Evolutionary conservation across 2,113 vertebrate species (phyloP), one percentile per base, ranked within the genome.

Genomic region (Hucho hucho): DNA sequence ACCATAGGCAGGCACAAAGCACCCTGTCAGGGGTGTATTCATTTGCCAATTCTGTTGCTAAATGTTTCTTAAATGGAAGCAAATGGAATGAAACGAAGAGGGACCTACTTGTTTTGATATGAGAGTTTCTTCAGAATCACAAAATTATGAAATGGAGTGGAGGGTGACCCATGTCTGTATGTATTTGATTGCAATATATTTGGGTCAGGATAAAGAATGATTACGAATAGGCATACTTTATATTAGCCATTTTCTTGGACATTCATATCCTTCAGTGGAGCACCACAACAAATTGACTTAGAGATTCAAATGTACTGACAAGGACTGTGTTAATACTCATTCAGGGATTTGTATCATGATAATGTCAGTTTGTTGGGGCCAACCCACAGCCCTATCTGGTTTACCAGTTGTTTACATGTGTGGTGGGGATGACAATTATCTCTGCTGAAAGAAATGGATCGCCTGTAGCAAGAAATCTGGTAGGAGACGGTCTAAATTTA

Each of bases 401-500:
- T 18, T 9, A 6, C 14, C 2, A 6, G 24, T 61, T 28, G 49
- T 43, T 43, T 43, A 43, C 37, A 43, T 43, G 37, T 53, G 49
- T 14, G 14, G 14, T 18, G 46, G 75, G 53, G 24, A 26, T 47
- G 37, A 43, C 37, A 3, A 43, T 37, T 49, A 71, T 76, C 58
- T 25, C 25, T 29, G 22, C 69, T 71, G 75, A 63, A 58, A 75
- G 37, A 43, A 69, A 59, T 18, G 6, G 18, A 59, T 69, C 20
- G 67, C 75, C 46, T 24, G 43, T 22, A 69, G 59, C 59, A 58
- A 56, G 37, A 49, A 49, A 64, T 46, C 13, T 76, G 22, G 49
- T n/a, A 61, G n/a, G 58, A 70, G 58, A 64, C 5, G 69, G 47
- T 76, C 68, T 70, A 70, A 64, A 70, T 76, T 70, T 76, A 64